These are phyloP conservation scores for Bungarus multicinctus DNA, from an alignment of 2,113 vertebrate genomes.

Conservation along the genomic window DNA sequence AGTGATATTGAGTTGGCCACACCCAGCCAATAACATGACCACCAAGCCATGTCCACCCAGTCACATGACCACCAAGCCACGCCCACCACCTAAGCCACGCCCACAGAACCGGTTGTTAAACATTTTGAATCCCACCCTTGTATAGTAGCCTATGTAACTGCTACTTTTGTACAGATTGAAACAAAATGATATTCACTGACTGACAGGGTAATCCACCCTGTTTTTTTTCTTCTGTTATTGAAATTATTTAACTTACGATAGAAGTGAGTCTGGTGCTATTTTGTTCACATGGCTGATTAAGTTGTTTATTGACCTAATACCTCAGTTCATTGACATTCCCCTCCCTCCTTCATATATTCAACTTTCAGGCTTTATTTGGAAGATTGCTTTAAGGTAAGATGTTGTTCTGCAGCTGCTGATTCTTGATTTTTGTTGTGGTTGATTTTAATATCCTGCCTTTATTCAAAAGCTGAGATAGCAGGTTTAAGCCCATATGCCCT, in stretches of 20 bases:
- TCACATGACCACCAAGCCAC: too few relatives aligned
- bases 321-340: not conserved
- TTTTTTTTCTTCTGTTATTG: not conserved
- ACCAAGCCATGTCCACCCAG: too few relatives aligned
- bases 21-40: too few relatives aligned
- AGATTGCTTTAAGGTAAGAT: constrained; percentile 24
- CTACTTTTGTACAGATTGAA: not conserved
- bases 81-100: too few relatives aligned
- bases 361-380: not conserved
- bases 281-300: not conserved
- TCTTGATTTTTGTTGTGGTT: constrained; percentile 24
- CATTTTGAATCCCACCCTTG: too few relatives aligned
- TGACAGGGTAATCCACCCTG: not conserved
- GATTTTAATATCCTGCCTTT: constrained; percentile 43
- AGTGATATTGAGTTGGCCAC: too few relatives aligned
- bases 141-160: not conserved
- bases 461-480: constrained; percentile 49
- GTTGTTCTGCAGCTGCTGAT: constrained; percentile 3
- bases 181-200: not conserved
- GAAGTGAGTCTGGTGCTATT: not conserved
- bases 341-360: not conserved
- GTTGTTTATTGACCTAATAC: not conserved
- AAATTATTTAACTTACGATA: not conserved
- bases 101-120: too few relatives aligned
- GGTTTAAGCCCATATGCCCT: constrained; percentile 36